Evolutionary conservation across 2,113 vertebrate species (phyloP), one percentile per base, ranked within the genome.

Genomic region (Equus quagga): DNA sequence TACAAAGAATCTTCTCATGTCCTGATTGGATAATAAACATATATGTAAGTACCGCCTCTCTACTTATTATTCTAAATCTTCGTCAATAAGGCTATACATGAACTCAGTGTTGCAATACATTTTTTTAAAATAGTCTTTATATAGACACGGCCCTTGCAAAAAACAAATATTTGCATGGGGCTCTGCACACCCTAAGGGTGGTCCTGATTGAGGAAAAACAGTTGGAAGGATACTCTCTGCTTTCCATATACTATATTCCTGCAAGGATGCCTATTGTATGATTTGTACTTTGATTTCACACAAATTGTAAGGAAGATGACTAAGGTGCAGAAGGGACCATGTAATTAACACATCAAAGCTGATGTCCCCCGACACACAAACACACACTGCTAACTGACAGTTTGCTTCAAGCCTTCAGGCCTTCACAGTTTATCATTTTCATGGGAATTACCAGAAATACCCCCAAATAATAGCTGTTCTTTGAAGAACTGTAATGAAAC

Each of bases 301-400:
- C 5, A 81, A 88, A 84, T n/a, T 54, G 83, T 87, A 94, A 89
- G 78, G 46, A 81, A 94, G 31, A 81, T 23, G 46, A 67, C 54
- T 62, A 72, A 91, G 88, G 69, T 92, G 15, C 8, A 73, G 56
- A 33, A 54, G 12, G 3, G 54, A 44, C 18, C 26, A 31, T n/a
- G 70, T 65, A 94, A 90, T 94, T 83, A 96, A 58, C 60, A 83
- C 51, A 91, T 91, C 94, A 91, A 96, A 96, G 70, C 36, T 62
- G 9, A 65, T 91, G 19, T 12, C 17, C 11, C 33, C 2, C 70
- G 4, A 51, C 15, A 51, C 36, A 80, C n/a, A 81, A 31, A 36
- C 36, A 44, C 3, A 46, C 23, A 21, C 12, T n/a, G 17, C 18
- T 60, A 64, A 33, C 36, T 21, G 36, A 94, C 46, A 89, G 36